These are phyloP conservation scores for Drosophila flavopinicola DNA, from an alignment of 2,888 invertebrate species.

Conservation along the genomic window DNA sequence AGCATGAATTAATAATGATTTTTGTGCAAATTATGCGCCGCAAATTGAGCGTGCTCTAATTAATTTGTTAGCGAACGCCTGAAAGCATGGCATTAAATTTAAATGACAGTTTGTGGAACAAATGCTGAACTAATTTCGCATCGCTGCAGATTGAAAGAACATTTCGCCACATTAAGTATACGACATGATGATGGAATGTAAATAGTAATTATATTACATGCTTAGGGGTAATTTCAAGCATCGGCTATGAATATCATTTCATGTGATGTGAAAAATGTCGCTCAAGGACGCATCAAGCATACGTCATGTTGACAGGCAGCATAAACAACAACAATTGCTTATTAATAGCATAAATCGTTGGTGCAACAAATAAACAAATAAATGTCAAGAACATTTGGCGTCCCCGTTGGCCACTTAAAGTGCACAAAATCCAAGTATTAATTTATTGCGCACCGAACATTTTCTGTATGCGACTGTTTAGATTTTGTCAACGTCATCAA, in stretches of 20 bases:
- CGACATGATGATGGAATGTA: too few relatives aligned
- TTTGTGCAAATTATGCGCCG: conserved; percentile 22
- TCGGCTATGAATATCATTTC: too few relatives aligned
- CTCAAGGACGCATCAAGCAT: background rate
- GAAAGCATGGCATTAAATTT: conserved; percentile 8
- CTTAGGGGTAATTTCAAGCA: too few relatives aligned
- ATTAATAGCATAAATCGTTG: conserved; percentile 33
- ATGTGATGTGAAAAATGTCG: background rate
- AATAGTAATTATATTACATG: too few relatives aligned
- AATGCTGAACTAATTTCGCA: background rate
- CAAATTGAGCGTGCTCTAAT: conserved; percentile 39
- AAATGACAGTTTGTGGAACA: background rate
- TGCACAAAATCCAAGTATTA: conserved; percentile 41
- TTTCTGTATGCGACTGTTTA: conserved; percentile 5
- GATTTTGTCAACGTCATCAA: conserved; percentile 62
- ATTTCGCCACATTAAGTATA: conserved; percentile 26
- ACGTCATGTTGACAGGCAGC: conserved; percentile 12
- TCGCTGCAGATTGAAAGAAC: too few relatives aligned
- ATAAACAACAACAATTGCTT: conserved; percentile 16
- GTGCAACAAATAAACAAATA: conserved; percentile 27
- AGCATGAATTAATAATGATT: conserved; percentile 33
- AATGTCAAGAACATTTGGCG: conserved; percentile 38
- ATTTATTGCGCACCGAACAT: conserved; percentile 37
- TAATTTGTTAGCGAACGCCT: conserved; percentile 27
- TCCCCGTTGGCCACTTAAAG: conserved; percentile 12